Evolutionary conservation across 2,113 vertebrate genomes (phyloP), one percentile per base, ranked within the genome.

Genomic region (Phylloscopus trochilus): DNA sequence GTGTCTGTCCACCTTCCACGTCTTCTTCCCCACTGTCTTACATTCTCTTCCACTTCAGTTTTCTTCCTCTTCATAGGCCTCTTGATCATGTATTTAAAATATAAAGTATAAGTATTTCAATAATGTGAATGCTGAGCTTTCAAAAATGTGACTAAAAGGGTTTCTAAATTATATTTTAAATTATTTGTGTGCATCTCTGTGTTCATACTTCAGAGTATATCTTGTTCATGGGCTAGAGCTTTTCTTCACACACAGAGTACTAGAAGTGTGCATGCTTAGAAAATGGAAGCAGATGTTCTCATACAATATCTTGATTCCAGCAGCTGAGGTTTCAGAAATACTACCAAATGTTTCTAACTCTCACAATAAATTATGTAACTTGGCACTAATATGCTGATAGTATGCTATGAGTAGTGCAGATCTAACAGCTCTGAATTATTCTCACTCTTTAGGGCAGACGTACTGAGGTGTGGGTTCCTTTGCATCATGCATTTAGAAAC

Each of bases 381-480:
- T 93, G 83, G 79, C 90, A 75, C 68, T 75, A 83, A 52, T 72
- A 74, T 58, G 44, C 68, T 84, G 76, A 86, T 94, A 92, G 62
- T 66, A 92, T 1, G 31, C 91, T 74, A 63, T n/a, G 70, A 84
- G 69, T 47, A 81, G 83, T 80, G 64, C 93, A 96, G 86, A 82
- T 86, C 92, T 89, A 93, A 95, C 47, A 87, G 58, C 94, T 95
- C 94, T 78, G 51, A 93, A 69, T 89, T 77, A 93, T 94, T 97
- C 92, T 90, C 86, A 86, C 83, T 88, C 91, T 70, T 93, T 68
- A 62, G 53, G 68, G 30, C 93, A 92, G 91, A 49, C 15, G 4
- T 90, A 90, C 63, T 94, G 79, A 97, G 96, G 88, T 94, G 90
- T 95, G 87, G 95, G 83, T 87, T 95, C 90, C 83, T 96, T 95